Base-by-base conservation (phyloP, 2,797 vertebrate genomes). In the Sebastes cheni region DNA sequence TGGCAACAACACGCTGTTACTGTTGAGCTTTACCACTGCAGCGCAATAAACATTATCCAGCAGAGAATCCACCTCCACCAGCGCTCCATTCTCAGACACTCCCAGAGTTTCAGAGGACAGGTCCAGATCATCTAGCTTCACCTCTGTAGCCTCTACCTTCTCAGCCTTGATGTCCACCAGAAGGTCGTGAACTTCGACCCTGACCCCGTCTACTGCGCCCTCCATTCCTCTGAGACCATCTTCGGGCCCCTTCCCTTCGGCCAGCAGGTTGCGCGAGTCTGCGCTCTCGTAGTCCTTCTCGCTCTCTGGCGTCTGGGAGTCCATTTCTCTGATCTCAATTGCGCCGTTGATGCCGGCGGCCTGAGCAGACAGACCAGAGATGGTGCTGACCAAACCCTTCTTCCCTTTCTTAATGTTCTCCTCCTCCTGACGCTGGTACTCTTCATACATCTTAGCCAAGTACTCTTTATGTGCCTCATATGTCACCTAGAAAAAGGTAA, bases 361-460 rank as follows among this genome's bases (percentile, higher is more conserved):
- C 36, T 97, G 96, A 61, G 97, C 95, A 2, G 99, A 99, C 50
- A 99, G 96, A 67, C 98, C 98, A 16, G 98, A 99, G 88, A 99
- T 99, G 81, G 98, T 99, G 94, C 98, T 99, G 83, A 99, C 98
- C 0, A 97, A 97, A 5, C 98, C 98, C 72, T 99, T 98, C 90
- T 97, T 99, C 2, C 98, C 98, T 88, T 98, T 99, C 90, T 98
- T 99, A 58, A 99, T 99, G 81, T 99, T 99, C 86, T 99, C 97
- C 75, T 99, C 99, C 72, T 99, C 99, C 90, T 98, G 98, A 10
- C 98, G 96, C 89, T 99, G 98, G 92, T 99, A 99, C 60, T 99
- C 98, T 86, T 99, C 98, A 58, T 99, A 99, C 98, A 99, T 98
- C 93, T 98, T 99, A 68, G 98, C 98, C 76, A 99, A 91, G 87